Conservation (phyloP, 2,113 vertebrate species). For the Atlantisia rogersi region DNA sequence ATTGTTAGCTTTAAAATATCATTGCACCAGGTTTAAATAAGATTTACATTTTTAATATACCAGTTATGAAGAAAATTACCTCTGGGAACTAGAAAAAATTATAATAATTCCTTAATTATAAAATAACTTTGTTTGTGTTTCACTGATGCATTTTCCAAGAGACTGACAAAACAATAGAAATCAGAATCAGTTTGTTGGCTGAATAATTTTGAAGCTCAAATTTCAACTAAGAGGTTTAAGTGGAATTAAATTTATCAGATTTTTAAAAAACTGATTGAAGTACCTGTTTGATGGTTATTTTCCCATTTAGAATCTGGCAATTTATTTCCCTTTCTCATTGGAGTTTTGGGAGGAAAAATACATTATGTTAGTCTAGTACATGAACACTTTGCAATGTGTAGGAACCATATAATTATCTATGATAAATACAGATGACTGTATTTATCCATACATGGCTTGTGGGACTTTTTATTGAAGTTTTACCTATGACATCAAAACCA, state of each 20-base stretch:
- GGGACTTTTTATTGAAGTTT: neutral
- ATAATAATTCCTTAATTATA: neutral
- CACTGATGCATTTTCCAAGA: neutral
- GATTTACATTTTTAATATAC: neutral
- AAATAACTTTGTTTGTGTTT: neutral
- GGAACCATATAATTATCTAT: neutral
- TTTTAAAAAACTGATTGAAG: neutral
- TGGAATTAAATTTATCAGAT: neutral
- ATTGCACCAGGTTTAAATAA: neutral
- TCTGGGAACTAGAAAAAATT: neutral
- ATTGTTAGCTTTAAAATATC: neutral
- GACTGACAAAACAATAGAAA: neutral
- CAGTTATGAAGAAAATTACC: neutral
- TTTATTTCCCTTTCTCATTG: neutral
- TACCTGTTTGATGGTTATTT: neutral
- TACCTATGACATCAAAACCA: neutral
- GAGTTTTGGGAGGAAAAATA: neutral
- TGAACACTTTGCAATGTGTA: neutral
- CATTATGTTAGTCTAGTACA: neutral
- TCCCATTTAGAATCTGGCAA: neutral
- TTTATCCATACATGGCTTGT: neutral
- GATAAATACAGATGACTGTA: neutral
- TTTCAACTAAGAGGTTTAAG: neutral
- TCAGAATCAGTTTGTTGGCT: neutral
- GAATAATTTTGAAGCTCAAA: neutral